These are phyloP conservation scores for Ciconia maguari DNA, from an alignment of 2,113 vertebrate genomes.

Conservation along the genomic window DNA sequence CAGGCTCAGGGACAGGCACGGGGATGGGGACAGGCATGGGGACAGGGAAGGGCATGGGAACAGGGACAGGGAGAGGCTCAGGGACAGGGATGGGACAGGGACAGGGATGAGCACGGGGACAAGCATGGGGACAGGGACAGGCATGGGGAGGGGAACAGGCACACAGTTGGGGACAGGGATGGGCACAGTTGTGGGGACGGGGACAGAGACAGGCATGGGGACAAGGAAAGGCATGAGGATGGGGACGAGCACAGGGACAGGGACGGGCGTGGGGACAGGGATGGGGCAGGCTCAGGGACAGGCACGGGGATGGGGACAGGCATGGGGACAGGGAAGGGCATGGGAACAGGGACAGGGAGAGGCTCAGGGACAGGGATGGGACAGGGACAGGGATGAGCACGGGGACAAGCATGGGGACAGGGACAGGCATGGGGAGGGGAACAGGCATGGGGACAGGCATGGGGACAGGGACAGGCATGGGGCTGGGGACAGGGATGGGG, in stretches of 20 bases:
- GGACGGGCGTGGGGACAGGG: too few species aligned
- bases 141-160: too few species aligned
- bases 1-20: too few species aligned
- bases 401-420: too few species aligned
- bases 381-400: background rate
- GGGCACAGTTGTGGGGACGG: background rate
- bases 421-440: background rate
- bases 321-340: background rate
- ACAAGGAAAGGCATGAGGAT: accelerated
- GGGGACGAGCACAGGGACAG: background rate
- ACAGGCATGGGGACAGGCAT: background rate
- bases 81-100: too few species aligned
- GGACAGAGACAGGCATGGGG: background rate
- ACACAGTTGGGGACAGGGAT: too few species aligned
- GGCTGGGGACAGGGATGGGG: background rate
- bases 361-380: background rate
- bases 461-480: too few species aligned
- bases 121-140: too few species aligned
- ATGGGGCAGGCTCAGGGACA: too few species aligned
- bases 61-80: background rate
- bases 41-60: background rate
- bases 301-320: too few species aligned
- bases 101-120: too few species aligned
- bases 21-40: background rate
- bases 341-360: background rate